Percentiles rank a stretch among this genome's conserved stretches.
phyloP scores from a whole-genome alignment of 1,140 invertebrate genomes.

The Apis dorsata region DNA sequence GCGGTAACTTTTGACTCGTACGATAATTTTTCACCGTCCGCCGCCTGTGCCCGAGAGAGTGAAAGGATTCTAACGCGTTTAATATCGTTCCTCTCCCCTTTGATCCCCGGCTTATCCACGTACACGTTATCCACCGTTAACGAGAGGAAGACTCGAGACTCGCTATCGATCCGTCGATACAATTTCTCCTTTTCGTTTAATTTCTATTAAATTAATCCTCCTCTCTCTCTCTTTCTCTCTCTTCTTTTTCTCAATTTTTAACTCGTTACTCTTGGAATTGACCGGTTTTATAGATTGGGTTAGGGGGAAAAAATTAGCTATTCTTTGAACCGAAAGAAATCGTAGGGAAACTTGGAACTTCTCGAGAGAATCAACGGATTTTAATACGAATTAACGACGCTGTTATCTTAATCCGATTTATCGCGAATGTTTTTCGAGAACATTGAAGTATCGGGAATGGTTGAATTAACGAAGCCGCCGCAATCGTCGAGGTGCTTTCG shows the following conservation, averaged over 20 bases:
- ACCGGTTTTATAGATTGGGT: neutral
- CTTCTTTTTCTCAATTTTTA: too few relatives aligned
- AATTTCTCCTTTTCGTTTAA: neutral
- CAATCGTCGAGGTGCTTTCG: conserved; percentile 41
- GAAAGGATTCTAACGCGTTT: conserved; percentile 42
- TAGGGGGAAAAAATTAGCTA: too few relatives aligned
- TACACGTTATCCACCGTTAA: neutral
- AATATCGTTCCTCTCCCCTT: neutral
- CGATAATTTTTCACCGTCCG: conserved; percentile 26
- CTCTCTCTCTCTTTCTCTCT: fast-evolving
- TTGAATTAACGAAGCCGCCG: conserved; percentile 51
- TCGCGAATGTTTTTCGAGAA: conserved; percentile 37
- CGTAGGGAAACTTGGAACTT: neutral
- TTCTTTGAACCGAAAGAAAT: too few relatives aligned
- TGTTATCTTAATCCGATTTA: conserved; percentile 61
- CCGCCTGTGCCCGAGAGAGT: conserved; percentile 1
- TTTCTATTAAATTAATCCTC: neutral
- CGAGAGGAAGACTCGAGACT: neutral
- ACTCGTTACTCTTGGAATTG: too few relatives aligned
- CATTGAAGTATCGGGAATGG: neutral
- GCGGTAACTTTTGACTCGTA: conserved; percentile 34
- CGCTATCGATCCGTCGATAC: conserved; percentile 4
- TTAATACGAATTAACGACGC: conserved; percentile 54
- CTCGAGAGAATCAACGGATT: conserved; percentile 14
- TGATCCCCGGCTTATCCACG: neutral